These are phyloP conservation scores for Hydropsyche betteni DNA, from an alignment of 2,888 invertebrate genomes.

Conservation along the genomic window DNA sequence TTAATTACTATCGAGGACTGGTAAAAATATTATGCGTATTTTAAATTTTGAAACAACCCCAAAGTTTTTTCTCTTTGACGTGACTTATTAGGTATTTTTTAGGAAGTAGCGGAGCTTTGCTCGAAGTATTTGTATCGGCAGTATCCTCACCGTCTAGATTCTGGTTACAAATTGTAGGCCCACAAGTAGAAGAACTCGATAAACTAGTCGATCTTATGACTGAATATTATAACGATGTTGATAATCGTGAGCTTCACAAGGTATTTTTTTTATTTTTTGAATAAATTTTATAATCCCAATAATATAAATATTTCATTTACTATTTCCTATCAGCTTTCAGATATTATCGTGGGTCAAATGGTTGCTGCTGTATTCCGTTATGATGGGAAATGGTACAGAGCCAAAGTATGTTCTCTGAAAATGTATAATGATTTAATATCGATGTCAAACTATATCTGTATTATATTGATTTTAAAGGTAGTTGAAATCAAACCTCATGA, in stretches of 20 bases:
- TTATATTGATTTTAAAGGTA: slow-evolving; percentile 63
- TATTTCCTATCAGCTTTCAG: slow-evolving; percentile 60
- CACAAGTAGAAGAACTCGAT: slow-evolving; percentile 79
- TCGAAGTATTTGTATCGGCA: slow-evolving; percentile 89
- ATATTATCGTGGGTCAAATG: slow-evolving; percentile 76
- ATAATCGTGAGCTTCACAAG: slow-evolving; percentile 71
- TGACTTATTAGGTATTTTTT: not conserved
- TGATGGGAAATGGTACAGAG: slow-evolving; percentile 84
- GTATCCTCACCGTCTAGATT: slow-evolving; percentile 81
- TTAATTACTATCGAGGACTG: too few relatives aligned
- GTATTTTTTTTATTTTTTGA: slow-evolving; percentile 54
- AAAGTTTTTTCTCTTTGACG: too few relatives aligned
- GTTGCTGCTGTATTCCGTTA: slow-evolving; percentile 85
- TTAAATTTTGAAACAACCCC: too few relatives aligned
- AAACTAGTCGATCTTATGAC: slow-evolving; percentile 85
- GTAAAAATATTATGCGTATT: too few relatives aligned
- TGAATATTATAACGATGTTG: slow-evolving; percentile 74
- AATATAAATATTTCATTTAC: slow-evolving; percentile 41
- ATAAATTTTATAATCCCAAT: not conserved
- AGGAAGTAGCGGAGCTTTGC: slow-evolving; percentile 65
- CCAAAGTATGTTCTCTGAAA: slow-evolving; percentile 52
- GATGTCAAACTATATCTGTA: not conserved
- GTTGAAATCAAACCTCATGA: slow-evolving; percentile 71
- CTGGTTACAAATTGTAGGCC: slow-evolving; percentile 87
- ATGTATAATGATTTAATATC: not conserved